Conservation (phyloP, 2,797 vertebrate genomes). For the Galago senegalensis region DNA sequence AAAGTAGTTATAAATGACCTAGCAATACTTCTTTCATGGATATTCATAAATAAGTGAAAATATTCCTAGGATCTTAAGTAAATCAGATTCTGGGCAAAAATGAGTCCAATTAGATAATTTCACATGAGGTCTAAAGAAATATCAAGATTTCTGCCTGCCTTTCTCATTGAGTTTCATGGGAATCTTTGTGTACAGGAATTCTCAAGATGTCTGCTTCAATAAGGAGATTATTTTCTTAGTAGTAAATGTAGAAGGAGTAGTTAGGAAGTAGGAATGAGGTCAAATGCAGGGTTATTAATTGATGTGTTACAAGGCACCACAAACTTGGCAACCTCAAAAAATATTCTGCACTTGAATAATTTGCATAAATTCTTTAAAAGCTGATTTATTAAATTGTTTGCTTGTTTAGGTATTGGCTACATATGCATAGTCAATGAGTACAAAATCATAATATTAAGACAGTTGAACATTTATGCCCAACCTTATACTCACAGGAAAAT, state of each 20-base stretch:
- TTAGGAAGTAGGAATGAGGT: constrained; percentile 18
- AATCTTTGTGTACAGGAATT: constrained; percentile 37
- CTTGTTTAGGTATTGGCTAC: constrained; percentile 17
- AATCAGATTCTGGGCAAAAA: constrained; percentile 36
- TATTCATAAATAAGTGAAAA: constrained; percentile 42
- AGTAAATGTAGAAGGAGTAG: constrained; percentile 26
- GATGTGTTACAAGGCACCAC: neutral
- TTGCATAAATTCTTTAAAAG: constrained; percentile 63
- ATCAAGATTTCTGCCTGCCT: constrained; percentile 9
- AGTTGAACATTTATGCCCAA: neutral
- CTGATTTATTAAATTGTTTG: constrained; percentile 52
- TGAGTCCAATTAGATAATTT: constrained; percentile 4
- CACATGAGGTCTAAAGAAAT: constrained; percentile 51
- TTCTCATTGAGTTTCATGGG: constrained; percentile 58
- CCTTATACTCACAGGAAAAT: constrained; percentile 11
- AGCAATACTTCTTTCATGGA: neutral
- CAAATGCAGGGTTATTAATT: constrained; percentile 41
- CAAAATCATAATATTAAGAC: constrained; percentile 57
- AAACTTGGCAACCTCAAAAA: constrained; percentile 57
- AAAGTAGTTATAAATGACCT: constrained; percentile 30
- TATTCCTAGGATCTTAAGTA: constrained; percentile 37
- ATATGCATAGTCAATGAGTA: neutral
- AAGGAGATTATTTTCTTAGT: constrained; percentile 61
- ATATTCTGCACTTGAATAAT: constrained; percentile 34
- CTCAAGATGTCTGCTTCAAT: neutral